Percentiles rank a stretch among this genome's conserved stretches.
Conservation (phyloP, 2,888 invertebrate species). For the Habroteleia sp. region DNA sequence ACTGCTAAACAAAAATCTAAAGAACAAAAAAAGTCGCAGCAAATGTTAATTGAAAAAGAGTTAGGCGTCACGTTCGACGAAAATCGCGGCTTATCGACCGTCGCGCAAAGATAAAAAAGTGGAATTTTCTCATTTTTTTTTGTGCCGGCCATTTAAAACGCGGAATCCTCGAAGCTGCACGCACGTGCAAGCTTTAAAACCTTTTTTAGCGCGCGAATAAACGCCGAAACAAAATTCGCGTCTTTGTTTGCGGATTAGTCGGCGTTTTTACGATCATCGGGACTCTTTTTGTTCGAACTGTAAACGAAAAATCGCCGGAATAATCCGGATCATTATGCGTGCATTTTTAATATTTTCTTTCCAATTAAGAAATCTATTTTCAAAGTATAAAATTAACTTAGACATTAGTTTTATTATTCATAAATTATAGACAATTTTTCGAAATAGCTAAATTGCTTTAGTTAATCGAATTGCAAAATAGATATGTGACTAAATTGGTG, state of each 20-base stretch:
- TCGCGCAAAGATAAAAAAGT: slow-evolving; percentile 25
- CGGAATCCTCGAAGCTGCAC: slow-evolving; percentile 43
- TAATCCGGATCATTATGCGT: slow-evolving; percentile 25
- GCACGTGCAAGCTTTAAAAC: slow-evolving; percentile 24
- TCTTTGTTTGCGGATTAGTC: slow-evolving; percentile 54
- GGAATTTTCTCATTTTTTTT: slow-evolving; percentile 16
- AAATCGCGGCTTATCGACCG: slow-evolving; percentile 51
- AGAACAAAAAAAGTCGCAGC: slow-evolving; percentile 30
- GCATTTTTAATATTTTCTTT: neutral
- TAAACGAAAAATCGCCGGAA: slow-evolving; percentile 43
- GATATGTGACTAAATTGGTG: neutral
- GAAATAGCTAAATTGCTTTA: no score
- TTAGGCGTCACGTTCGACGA: slow-evolving; percentile 37
- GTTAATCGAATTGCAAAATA: neutral
- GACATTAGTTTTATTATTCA: no score
- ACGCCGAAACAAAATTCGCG: slow-evolving; percentile 53
- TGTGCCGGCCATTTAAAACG: slow-evolving; percentile 33
- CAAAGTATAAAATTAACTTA: no score
- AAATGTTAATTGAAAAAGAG: slow-evolving; percentile 37
- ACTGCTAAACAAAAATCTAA: slow-evolving; percentile 1
- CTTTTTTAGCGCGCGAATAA: slow-evolving; percentile 53
- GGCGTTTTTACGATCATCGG: slow-evolving; percentile 45
- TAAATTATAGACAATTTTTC: no score
- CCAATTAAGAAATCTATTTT: no score
- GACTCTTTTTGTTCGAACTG: slow-evolving; percentile 47